Conservation (phyloP, 2,888 invertebrate species). For the Phlogophora meticulosa region DNA sequence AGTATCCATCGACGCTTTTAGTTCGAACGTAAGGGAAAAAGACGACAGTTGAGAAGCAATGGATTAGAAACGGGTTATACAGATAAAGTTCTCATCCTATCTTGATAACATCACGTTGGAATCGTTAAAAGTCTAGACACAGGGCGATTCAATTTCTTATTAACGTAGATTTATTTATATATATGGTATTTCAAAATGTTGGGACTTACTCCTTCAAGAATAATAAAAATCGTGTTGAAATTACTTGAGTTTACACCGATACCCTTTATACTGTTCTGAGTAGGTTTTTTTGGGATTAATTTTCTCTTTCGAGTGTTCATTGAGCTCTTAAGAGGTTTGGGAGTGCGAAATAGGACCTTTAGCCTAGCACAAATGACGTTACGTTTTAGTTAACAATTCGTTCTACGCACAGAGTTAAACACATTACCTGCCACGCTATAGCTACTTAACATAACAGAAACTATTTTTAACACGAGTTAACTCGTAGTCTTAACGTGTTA, state of each 20-base stretch:
- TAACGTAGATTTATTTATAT: slow-evolving; percentile 69
- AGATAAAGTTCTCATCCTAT: slow-evolving; percentile 40
- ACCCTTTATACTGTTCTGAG: slow-evolving; percentile 18
- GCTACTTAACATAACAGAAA: too few species aligned
- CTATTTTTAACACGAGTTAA: too few species aligned
- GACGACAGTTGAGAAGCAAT: slow-evolving; percentile 50
- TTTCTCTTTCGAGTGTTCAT: slow-evolving; percentile 32
- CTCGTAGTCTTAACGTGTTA: too few species aligned
- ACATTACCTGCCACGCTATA: too few species aligned
- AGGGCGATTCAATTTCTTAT: slow-evolving; percentile 76
- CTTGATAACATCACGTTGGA: slow-evolving; percentile 68
- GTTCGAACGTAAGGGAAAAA: not conserved
- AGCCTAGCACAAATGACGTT: too few species aligned
- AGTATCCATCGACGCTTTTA: slow-evolving; percentile 62
- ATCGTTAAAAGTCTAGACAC: slow-evolving; percentile 82
- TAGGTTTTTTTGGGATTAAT: slow-evolving; percentile 29
- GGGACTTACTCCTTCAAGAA: slow-evolving; percentile 40
- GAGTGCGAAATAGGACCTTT: slow-evolving; percentile 20
- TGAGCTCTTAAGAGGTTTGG: slow-evolving; percentile 32
- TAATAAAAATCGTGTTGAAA: slow-evolving; percentile 42
- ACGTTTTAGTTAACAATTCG: too few species aligned
- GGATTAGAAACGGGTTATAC: slow-evolving; percentile 42
- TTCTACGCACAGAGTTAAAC: too few species aligned
- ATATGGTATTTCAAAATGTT: slow-evolving; percentile 52
- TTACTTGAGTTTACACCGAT: slow-evolving; percentile 9